phyloP scores from a whole-genome alignment of 1,140 invertebrate genomes.

The Brachionus rotundiformis region DNA sequence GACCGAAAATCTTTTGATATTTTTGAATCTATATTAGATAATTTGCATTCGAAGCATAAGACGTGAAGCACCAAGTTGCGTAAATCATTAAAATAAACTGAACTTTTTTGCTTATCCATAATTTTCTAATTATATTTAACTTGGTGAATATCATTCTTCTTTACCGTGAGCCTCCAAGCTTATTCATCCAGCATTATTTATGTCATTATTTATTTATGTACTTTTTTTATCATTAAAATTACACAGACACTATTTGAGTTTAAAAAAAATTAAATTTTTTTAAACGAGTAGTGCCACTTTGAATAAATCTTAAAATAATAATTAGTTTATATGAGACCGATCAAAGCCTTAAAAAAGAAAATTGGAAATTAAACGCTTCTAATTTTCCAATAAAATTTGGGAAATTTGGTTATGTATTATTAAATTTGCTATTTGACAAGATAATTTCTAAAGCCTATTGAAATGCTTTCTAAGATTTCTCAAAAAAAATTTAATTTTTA shows the following conservation, averaged over 20 bases:
- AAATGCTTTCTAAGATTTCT: neutral
- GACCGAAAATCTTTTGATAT: conserved; percentile 4
- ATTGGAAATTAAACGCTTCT: too few relatives aligned
- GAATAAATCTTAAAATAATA: too few relatives aligned
- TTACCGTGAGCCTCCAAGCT: neutral
- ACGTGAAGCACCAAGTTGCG: neutral
- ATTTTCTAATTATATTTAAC: neutral
- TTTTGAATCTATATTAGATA: conserved; percentile 41
- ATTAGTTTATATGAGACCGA: too few relatives aligned
- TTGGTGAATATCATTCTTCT: neutral
- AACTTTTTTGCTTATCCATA: neutral
- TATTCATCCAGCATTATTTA: neutral
- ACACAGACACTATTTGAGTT: too few relatives aligned
- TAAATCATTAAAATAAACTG: neutral
- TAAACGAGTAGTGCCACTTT: too few relatives aligned
- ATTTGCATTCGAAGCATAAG: conserved; percentile 47
- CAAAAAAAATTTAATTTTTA: neutral
- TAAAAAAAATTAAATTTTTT: too few relatives aligned
- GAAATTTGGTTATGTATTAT: too few relatives aligned
- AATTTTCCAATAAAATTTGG: too few relatives aligned
- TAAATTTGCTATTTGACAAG: neutral
- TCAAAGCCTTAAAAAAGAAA: too few relatives aligned
- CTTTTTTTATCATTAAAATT: too few relatives aligned
- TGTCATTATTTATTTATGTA: too few relatives aligned
- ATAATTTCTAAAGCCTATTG: neutral